phyloP scores from a whole-genome alignment of 1,140 invertebrate species.

The Atopsyche davidsoni region DNA sequence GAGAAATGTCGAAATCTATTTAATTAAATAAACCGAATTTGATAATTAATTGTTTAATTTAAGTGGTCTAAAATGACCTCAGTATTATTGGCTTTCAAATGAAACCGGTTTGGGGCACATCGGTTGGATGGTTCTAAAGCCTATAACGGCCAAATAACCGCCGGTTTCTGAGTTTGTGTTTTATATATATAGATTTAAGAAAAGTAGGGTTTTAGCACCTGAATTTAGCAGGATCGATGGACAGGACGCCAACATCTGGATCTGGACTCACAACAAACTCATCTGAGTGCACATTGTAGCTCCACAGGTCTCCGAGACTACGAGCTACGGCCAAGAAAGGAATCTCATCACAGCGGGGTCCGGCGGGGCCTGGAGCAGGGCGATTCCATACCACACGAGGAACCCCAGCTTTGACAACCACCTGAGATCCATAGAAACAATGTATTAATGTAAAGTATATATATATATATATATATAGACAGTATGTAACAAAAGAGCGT shows the following conservation, averaged over 20 bases:
- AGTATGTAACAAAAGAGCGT: neutral
- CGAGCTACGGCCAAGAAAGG: conserved; percentile 94
- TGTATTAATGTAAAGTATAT: neutral
- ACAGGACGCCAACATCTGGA: conserved; percentile 85
- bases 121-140: too few species aligned
- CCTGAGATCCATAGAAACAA: conserved; percentile 5
- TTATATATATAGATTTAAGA: neutral
- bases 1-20: too few species aligned
- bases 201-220: conserved; percentile 35
- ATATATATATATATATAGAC: neutral
- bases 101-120: too few species aligned
- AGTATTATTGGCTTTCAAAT: too few species aligned
- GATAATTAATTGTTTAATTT: too few species aligned
- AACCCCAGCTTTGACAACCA: conserved; percentile 85
- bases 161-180: conserved; percentile 1
- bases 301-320: conserved; percentile 94
- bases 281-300: conserved; percentile 83
- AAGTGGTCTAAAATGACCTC: too few species aligned
- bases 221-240: conserved; percentile 71
- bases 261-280: conserved; percentile 96
- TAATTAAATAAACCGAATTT: too few species aligned
- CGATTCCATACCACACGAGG: conserved; percentile 95
- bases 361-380: conserved; percentile 69
- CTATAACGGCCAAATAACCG: too few species aligned
- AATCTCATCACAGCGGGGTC: conserved; percentile 87